Evolutionary conservation across 1,140 invertebrate species (phyloP).

Genomic region (Neodiprion pinetum): DNA sequence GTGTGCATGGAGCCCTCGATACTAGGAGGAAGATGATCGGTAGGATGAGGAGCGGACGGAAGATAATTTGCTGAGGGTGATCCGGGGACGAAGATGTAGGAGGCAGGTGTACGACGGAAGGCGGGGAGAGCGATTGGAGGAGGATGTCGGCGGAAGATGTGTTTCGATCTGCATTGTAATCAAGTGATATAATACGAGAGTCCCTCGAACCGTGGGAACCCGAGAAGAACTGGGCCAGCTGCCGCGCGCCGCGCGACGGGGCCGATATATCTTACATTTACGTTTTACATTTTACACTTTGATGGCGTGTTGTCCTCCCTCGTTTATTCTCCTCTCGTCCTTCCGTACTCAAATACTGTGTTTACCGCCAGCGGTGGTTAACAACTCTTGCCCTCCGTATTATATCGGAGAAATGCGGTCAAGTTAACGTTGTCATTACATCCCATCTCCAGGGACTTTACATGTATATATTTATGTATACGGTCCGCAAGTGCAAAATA

Average conservation of each 20-base stretch:
- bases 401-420: neutral
- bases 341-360: neutral
- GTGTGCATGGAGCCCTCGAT: too few relatives aligned
- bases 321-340: neutral
- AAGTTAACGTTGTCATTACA: neutral
- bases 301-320: constrained; percentile 4
- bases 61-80: too few relatives aligned
- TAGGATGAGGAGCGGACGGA: too few relatives aligned
- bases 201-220: neutral
- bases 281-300: constrained; percentile 1
- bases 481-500: too few relatives aligned
- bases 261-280: constrained; percentile 4
- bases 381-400: neutral
- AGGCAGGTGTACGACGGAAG: constrained; percentile 1
- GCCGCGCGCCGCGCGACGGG: neutral
- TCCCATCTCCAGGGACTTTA: neutral
- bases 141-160: constrained; percentile 4
- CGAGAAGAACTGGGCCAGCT: constrained; percentile 4
- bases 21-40: too few relatives aligned
- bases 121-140: neutral
- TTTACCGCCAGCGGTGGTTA: neutral
- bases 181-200: neutral
- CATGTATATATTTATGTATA: too few relatives aligned
- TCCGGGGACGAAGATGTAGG: neutral
- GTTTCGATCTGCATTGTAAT: constrained; percentile 7